Conservation (phyloP, 92 coral and sea anemone genomes). For the Actinernus sp. region DNA sequence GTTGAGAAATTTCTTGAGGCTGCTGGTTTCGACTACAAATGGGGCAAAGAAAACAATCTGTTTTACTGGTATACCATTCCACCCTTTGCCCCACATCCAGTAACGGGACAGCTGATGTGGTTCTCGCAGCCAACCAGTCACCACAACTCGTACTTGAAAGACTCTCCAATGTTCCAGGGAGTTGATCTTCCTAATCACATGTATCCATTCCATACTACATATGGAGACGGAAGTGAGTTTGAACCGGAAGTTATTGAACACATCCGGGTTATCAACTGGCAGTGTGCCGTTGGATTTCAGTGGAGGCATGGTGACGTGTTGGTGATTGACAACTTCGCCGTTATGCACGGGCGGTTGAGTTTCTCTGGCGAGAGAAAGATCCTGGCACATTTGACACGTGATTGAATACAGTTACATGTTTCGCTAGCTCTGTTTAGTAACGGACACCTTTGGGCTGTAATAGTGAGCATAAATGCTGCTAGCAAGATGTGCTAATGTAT, state of each 20-base stretch:
- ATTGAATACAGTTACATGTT: too few species aligned
- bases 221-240: constrained; percentile 85
- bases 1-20: constrained; percentile 69
- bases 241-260: constrained; percentile 82
- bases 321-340: constrained; percentile 68
- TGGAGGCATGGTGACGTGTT: constrained; percentile 86
- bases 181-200: constrained; percentile 57
- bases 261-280: constrained; percentile 79
- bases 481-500: too few species aligned
- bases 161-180: constrained; percentile 89
- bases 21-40: constrained; percentile 58
- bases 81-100: constrained; percentile 74
- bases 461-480: too few species aligned
- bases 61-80: constrained; percentile 81
- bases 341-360: constrained; percentile 73
- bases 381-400: constrained; percentile 63
- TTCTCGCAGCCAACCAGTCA: constrained; percentile 83
- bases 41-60: constrained; percentile 67
- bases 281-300: constrained; percentile 83
- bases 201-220: constrained; percentile 79
- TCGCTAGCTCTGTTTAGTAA: too few species aligned
- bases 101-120: constrained; percentile 81
- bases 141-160: constrained; percentile 87
- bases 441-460: too few species aligned
- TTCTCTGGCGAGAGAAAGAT: constrained; percentile 69